phyloP scores from a whole-genome alignment of 2,113 vertebrate species.

The Trinectes maculatus region DNA sequence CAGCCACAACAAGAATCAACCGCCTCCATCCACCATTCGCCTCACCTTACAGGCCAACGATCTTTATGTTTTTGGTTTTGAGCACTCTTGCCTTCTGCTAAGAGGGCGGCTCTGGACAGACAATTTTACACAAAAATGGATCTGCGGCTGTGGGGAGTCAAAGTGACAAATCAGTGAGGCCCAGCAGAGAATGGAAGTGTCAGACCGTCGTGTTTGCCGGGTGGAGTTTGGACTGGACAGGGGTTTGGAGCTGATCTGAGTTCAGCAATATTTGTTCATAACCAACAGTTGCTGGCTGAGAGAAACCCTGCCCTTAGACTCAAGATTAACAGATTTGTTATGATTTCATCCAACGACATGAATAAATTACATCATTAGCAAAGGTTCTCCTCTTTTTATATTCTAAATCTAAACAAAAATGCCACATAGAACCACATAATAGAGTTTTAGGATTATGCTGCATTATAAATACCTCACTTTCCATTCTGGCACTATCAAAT shows the following conservation, averaged over 20 bases:
- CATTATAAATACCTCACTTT: constrained; percentile 2
- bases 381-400: neutral
- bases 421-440: neutral
- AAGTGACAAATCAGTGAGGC: constrained; percentile 49
- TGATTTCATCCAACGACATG: constrained; percentile 7
- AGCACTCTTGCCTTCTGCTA: constrained; percentile 32
- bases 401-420: neutral
- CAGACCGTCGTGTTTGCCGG: constrained; percentile 12
- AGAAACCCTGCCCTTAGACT: constrained; percentile 16
- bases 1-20: constrained; percentile 24
- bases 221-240: neutral
- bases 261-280: constrained; percentile 32
- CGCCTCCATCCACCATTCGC: constrained; percentile 15
- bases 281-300: constrained; percentile 14
- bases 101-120: constrained; percentile 39
- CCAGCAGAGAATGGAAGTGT: constrained; percentile 35
- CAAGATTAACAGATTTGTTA: constrained; percentile 21
- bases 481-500: too few species aligned
- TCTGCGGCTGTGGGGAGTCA: constrained; percentile 32
- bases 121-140: constrained; percentile 53
- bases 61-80: constrained; percentile 43
- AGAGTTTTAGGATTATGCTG: neutral
- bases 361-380: constrained; percentile 16
- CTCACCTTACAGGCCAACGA: constrained; percentile 44
- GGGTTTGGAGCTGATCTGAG: constrained; percentile 11